Percentiles rank a stretch among this genome's conserved stretches.
These are phyloP conservation scores for Chionodraco myersi DNA, from an alignment of 2,113 vertebrate species.

Conservation along the genomic window DNA sequence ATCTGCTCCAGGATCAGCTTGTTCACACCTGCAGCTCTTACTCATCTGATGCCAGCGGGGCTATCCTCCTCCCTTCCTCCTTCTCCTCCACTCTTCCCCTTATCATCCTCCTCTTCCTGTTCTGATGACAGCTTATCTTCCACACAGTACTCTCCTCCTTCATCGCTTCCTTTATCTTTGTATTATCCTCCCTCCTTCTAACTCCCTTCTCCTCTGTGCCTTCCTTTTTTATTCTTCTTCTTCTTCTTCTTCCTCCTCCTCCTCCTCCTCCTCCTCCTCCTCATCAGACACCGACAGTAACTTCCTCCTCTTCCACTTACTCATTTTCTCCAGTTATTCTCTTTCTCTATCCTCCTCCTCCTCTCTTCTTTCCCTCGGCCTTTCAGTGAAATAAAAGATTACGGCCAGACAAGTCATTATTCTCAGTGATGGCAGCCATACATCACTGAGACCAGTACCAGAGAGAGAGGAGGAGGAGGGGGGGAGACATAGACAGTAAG, in stretches of 20 bases:
- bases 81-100: not conserved
- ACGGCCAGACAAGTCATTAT: slow-evolving; percentile 75
- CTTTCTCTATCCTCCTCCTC: not conserved
- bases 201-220: too few species aligned
- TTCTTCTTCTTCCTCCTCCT: not conserved
- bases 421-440: slow-evolving; percentile 77
- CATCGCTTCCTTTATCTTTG: too few species aligned
- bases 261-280: not conserved
- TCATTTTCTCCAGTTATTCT: not conserved
- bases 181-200: too few species aligned
- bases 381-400: slow-evolving; percentile 78
- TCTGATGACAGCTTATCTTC: slow-evolving; percentile 10
- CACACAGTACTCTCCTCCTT: not conserved
- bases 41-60: slow-evolving; percentile 5
- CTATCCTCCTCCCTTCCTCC: not conserved
- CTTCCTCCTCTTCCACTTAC: slow-evolving; percentile 10
- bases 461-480: slow-evolving; percentile 15
- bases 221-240: too few species aligned
- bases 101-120: not conserved
- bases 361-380: slow-evolving; percentile 34
- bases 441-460: slow-evolving; percentile 66
- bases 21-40: not conserved
- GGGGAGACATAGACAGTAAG: slow-evolving; percentile 12
- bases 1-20: slow-evolving; percentile 1
- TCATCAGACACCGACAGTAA: not conserved